phyloP scores from a whole-genome alignment of 37 sponge, comb jelly and placozoan genomes.

The Aphrocallistes beatrix region DNA sequence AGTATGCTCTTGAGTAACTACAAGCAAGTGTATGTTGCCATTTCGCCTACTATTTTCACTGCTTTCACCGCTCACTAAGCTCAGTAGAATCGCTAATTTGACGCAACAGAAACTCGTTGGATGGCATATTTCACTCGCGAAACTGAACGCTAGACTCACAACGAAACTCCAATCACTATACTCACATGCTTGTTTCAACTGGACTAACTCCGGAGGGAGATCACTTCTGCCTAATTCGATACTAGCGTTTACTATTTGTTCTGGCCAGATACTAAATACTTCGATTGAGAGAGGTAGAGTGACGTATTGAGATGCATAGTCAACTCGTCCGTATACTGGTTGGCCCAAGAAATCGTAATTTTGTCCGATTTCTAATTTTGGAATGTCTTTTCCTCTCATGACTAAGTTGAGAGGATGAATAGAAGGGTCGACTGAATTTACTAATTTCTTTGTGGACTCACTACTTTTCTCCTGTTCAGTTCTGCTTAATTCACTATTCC shows the following conservation, averaged over 20 bases:
- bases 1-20: background rate
- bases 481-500: background rate
- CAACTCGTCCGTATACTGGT: conserved; percentile 9
- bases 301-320: background rate
- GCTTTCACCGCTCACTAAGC: background rate
- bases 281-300: background rate
- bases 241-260: background rate
- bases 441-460: background rate
- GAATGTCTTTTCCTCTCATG: background rate
- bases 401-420: background rate
- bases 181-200: background rate
- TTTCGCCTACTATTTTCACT: background rate
- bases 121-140: background rate
- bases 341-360: background rate
- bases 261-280: background rate
- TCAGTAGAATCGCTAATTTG: background rate
- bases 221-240: background rate
- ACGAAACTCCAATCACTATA: conserved; percentile 15
- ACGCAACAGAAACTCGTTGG: background rate
- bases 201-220: background rate
- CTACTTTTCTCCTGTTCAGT: background rate
- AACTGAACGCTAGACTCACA: background rate
- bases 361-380: background rate
- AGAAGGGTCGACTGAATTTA: background rate
- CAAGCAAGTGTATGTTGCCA: background rate